Conservation (phyloP, 2,888 invertebrate species). For the Aporophyla nigra region DNA sequence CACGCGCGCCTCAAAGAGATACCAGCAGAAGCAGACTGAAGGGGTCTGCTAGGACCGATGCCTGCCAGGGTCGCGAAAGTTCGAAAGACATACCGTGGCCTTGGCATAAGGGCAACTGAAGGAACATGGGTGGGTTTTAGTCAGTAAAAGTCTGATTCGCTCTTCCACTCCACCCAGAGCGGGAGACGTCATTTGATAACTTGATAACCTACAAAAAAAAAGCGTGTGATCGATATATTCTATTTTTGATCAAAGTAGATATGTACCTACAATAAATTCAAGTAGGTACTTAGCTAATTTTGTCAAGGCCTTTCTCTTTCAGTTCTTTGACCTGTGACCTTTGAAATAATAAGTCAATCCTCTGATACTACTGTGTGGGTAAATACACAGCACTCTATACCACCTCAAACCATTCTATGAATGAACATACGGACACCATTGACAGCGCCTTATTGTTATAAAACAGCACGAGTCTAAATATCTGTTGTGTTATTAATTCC, state of each 20-base stretch:
- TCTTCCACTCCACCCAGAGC: too few relatives aligned
- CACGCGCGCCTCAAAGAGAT: too few relatives aligned
- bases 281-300: neutral
- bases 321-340: neutral
- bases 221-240: neutral
- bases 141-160: too few relatives aligned
- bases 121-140: too few relatives aligned
- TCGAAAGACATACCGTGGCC: too few relatives aligned
- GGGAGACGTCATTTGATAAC: too few relatives aligned
- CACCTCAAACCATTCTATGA: neutral
- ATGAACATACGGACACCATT: neutral
- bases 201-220: too few relatives aligned
- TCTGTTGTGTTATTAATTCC: slow-evolving; percentile 41
- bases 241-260: neutral
- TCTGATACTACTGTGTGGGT: neutral
- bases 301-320: neutral
- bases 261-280: neutral
- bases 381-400: neutral
- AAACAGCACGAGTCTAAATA: slow-evolving; percentile 3
- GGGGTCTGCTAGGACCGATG: too few relatives aligned
- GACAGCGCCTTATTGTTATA: neutral
- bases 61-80: too few relatives aligned
- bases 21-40: too few relatives aligned
- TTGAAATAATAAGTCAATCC: neutral
- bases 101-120: too few relatives aligned